These are phyloP conservation scores for Atta colombica DNA, from an alignment of 1,140 invertebrate species.

Conservation along the genomic window DNA sequence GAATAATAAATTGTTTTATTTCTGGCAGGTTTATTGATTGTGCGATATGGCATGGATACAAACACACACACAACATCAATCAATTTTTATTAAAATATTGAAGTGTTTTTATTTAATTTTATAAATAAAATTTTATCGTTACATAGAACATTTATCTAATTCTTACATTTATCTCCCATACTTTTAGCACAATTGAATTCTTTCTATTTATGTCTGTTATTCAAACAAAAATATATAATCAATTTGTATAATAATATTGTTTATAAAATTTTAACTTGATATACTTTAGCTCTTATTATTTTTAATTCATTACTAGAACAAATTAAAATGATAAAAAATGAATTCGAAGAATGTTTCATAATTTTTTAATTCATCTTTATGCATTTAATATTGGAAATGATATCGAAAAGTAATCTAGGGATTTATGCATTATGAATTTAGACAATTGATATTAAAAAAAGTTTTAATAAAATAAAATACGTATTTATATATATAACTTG, in stretches of 20 bases:
- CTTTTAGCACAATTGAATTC: background rate
- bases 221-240: background rate
- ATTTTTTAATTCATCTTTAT: too few relatives aligned
- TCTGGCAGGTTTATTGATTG: background rate
- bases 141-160: too few relatives aligned
- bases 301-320: background rate
- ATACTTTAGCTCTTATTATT: too few relatives aligned
- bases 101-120: background rate
- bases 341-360: background rate
- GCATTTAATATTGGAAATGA: too few relatives aligned
- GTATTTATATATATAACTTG: too few relatives aligned
- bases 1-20: background rate
- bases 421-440: too few relatives aligned
- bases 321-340: background rate
- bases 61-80: background rate
- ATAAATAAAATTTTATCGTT: slow-evolving; percentile 19
- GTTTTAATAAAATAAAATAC: too few relatives aligned
- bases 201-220: background rate
- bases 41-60: background rate
- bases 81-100: slow-evolving; percentile 5
- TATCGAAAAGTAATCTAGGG: too few relatives aligned
- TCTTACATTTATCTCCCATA: too few relatives aligned
- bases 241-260: background rate
- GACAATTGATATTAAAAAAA: too few relatives aligned
- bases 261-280: background rate